Base-by-base conservation (phyloP, 1,140 invertebrate species). In the Notospermus geniculatus region DNA sequence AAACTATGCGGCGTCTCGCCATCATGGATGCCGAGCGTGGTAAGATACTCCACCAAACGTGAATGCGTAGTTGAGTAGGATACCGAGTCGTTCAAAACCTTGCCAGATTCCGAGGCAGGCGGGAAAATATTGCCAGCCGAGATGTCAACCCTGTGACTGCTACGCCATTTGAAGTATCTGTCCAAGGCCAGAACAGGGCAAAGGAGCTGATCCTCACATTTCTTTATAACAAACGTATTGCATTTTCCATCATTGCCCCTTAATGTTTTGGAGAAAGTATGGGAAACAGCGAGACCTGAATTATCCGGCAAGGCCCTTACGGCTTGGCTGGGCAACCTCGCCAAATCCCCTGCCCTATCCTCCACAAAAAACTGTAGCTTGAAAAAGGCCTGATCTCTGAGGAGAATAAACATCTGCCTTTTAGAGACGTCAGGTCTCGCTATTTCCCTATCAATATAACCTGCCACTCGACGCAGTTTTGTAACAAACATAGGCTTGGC, bases 1-100 rank as follows among this genome's bases (percentile, higher is more conserved):
- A 43, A 43, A 19, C 39, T 43, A 43, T 43, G 39, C 39, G 39
- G 39, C 19, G 39, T 43, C 39, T 43, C 39, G 19, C 39, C 39
- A 13, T 43, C 39, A 19, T 43, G 11, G 11, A 43, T 43, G 11
- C 39, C 39, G 11, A 43, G 19, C 11, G 39, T 43, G 11, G 11
- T 43, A 13, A 43, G 19, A 43, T 43, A 43, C 11, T 13, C 11
- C 19, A 11, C 19, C 19, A 43, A 43, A 13, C 39, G 11, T 43
- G 11, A 11, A 19, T 43, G 19, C 11, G 19, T 19, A 13, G 39
- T 19, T 11, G 11, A 13, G 39, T 43, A 43, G 39, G 39, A 13
- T 19, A 43, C 11, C 19, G 39, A 19, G 39, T 19, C 11, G 11
- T 43, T 43, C 39, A 43, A 43, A 13, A 43, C 39, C 11, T 13